A percentile compares a stretch with the other conserved stretches of the same genome.
Evolutionary conservation across 2,113 vertebrate genomes (phyloP).

Genomic region (Hyaena hyaena): DNA sequence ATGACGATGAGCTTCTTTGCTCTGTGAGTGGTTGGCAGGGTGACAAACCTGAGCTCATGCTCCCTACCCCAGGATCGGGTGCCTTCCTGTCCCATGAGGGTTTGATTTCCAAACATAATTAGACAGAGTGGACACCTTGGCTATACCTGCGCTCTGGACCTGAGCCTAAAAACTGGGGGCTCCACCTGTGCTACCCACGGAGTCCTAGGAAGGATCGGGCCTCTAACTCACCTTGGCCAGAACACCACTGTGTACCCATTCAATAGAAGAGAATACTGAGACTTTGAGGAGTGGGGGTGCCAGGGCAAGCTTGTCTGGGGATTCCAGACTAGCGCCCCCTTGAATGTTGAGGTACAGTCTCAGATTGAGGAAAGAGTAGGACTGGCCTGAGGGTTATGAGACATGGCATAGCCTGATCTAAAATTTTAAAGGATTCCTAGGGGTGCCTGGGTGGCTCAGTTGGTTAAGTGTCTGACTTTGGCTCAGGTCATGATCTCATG

Average conservation of each 20-base stretch:
- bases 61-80: neutral
- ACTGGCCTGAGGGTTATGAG: neutral
- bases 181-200: neutral
- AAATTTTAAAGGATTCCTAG: no score
- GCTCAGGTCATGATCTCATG: no score
- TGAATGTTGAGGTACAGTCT: neutral
- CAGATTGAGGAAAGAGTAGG: neutral
- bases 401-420: neutral
- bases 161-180: neutral
- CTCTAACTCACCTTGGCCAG: neutral
- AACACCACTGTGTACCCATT: neutral
- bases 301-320: neutral
- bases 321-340: neutral
- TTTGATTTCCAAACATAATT: neutral
- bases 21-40: neutral
- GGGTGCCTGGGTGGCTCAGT: no score
- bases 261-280: neutral
- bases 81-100: neutral
- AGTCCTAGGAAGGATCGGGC: neutral
- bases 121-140: neutral
- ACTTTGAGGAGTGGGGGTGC: neutral
- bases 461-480: no score
- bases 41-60: rapidly evolving
- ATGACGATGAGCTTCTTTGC: no score
- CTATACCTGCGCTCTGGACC: neutral